Percentiles rank a stretch among this genome's conserved stretches.
These are phyloP conservation scores for Parthenolecanium corni DNA, from an alignment of 2,888 invertebrate genomes.

Conservation along the genomic window DNA sequence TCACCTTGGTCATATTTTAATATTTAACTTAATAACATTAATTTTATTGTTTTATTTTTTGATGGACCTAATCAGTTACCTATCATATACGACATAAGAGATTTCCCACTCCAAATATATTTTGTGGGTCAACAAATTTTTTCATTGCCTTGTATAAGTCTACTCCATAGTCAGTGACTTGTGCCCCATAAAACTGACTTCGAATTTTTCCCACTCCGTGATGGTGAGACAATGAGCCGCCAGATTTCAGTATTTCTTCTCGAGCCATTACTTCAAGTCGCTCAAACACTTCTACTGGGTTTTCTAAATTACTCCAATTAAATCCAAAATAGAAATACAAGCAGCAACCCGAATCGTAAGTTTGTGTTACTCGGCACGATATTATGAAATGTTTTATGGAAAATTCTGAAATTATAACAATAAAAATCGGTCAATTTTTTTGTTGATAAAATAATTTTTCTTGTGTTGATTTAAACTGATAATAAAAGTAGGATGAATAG, in stretches of 20 bases:
- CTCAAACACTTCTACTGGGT: slow-evolving; percentile 72
- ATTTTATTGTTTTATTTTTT: no score
- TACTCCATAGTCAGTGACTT: slow-evolving; percentile 72
- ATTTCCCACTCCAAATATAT: slow-evolving; percentile 86
- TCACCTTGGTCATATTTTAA: no score
- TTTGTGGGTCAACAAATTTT: slow-evolving; percentile 77
- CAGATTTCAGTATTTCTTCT: slow-evolving; percentile 80
- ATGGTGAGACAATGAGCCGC: slow-evolving; percentile 90
- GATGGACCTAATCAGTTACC: no score
- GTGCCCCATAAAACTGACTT: slow-evolving; percentile 67
- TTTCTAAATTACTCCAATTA: slow-evolving; percentile 47
- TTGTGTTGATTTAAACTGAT: no score
- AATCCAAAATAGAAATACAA: slow-evolving; percentile 91
- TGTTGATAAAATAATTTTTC: no score
- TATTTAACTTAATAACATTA: no score
- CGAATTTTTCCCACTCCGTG: slow-evolving; percentile 92
- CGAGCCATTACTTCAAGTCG: slow-evolving; percentile 76
- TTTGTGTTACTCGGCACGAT: slow-evolving; percentile 84
- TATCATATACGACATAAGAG: slow-evolving; percentile 41
- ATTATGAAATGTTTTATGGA: slow-evolving; percentile 54
- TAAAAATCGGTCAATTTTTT: neutral
- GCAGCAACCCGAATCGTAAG: slow-evolving; percentile 93
- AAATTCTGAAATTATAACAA: slow-evolving; percentile 32
- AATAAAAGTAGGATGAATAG: no score
- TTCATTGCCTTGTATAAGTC: slow-evolving; percentile 71